A percentile compares a stretch with the other conserved stretches of the same genome.
Evolutionary conservation across 2,888 invertebrate species (phyloP).

Genomic region (Drosophila quasianomalipes): DNA sequence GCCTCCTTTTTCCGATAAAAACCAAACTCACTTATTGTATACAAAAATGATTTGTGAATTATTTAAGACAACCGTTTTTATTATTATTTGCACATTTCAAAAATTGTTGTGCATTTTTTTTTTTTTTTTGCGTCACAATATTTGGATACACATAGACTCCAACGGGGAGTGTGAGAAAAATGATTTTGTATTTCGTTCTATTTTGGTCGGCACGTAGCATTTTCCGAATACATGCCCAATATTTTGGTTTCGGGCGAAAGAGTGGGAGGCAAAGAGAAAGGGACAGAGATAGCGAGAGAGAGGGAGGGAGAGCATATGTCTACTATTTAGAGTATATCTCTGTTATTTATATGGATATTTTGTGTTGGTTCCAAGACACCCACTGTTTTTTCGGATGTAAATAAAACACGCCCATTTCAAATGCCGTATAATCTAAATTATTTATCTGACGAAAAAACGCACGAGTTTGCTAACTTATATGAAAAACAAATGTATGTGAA

Average conservation of each 20-base stretch:
- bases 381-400: slow-evolving; percentile 49
- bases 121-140: slow-evolving; percentile 43
- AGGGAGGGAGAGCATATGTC: neutral
- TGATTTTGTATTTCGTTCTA: slow-evolving; percentile 46
- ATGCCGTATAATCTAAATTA: slow-evolving; percentile 9
- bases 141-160: slow-evolving; percentile 15
- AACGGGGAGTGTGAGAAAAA: neutral
- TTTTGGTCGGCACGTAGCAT: slow-evolving; percentile 60
- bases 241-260: neutral
- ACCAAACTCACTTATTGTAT: slow-evolving; percentile 6
- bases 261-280: neutral
- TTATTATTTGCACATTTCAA: slow-evolving; percentile 3
- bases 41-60: neutral
- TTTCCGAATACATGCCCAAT: slow-evolving; percentile 31
- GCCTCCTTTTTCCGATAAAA: neutral
- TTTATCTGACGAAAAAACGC: slow-evolving; percentile 1
- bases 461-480: neutral
- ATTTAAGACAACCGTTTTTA: slow-evolving; percentile 1
- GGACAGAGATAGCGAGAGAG: neutral
- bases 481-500: slow-evolving; percentile 1
- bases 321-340: slow-evolving; percentile 7
- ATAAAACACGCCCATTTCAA: slow-evolving; percentile 60
- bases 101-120: neutral
- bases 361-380: slow-evolving; percentile 6
- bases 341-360: slow-evolving; percentile 1